Percentiles rank a stretch among this genome's conserved stretches.
Evolutionary conservation across 2,797 vertebrate species (phyloP).

Genomic region (Amazona finschi): DNA sequence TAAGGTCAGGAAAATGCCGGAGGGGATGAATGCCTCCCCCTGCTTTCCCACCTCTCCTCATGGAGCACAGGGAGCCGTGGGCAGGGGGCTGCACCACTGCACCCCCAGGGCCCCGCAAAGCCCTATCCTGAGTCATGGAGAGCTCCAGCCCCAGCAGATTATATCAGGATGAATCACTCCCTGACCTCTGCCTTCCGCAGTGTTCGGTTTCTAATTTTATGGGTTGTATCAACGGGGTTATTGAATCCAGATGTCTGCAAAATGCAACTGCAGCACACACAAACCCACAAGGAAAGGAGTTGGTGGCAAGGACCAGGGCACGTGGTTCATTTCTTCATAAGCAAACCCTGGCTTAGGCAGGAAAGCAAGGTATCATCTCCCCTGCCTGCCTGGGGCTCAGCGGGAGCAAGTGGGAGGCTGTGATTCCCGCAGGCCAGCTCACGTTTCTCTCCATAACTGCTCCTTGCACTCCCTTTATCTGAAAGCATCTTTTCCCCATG

Average conservation of each 20-base stretch:
- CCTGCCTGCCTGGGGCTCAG: neutral
- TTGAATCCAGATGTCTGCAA: conserved; percentile 73
- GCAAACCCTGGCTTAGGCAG: neutral
- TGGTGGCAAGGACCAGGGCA: neutral
- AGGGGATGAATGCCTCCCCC: neutral
- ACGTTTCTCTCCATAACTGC: neutral
- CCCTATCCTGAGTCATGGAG: neutral
- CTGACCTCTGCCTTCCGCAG: conserved; percentile 70
- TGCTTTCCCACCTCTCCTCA: conserved; percentile 51
- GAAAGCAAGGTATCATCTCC: neutral
- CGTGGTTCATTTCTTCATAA: conserved; percentile 21
- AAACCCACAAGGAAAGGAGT: conserved; percentile 29
- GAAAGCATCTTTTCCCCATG: neutral
- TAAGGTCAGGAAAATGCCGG: neutral
- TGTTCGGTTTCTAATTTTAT: conserved; percentile 72
- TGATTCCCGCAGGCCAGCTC: neutral
- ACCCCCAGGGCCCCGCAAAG: conserved; percentile 21
- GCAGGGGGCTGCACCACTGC: conserved; percentile 25
- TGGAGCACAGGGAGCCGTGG: neutral
- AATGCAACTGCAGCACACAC: conserved; percentile 52
- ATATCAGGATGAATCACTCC: conserved; percentile 63
- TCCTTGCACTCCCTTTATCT: neutral
- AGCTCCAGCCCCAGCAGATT: conserved; percentile 21
- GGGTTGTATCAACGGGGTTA: conserved; percentile 65
- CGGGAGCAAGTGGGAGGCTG: neutral